phyloP scores from a whole-genome alignment of 2,113 vertebrate species.

The Chaetodon auriga region DNA sequence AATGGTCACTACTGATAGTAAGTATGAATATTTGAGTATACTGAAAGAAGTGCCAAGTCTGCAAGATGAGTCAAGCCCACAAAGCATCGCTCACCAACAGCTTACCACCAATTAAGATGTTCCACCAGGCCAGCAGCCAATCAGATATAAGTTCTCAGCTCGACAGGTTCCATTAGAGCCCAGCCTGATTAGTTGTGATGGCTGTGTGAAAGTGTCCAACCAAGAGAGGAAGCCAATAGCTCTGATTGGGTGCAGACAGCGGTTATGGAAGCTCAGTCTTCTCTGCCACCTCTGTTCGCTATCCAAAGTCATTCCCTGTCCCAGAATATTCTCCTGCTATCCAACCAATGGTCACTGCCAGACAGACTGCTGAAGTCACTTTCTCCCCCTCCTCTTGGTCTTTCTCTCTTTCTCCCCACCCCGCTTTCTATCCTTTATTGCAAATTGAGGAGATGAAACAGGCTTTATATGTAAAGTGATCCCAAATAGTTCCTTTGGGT shows the following conservation, averaged over 20 bases:
- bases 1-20: background rate
- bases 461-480: constrained; percentile 61
- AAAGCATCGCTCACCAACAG: constrained; percentile 16
- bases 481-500: constrained; percentile 50
- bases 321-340: constrained; percentile 41
- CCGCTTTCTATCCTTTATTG: constrained; percentile 53
- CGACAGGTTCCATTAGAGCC: constrained; percentile 28
- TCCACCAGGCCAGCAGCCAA: constrained; percentile 63
- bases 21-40: background rate
- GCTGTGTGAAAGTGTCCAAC: constrained; percentile 41
- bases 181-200: constrained; percentile 62
- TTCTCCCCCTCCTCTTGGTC: constrained; percentile 20
- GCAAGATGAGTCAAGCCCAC: constrained; percentile 8
- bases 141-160: constrained; percentile 65
- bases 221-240: constrained; percentile 47
- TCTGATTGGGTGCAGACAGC: constrained; percentile 59
- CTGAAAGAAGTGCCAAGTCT: constrained; percentile 6
- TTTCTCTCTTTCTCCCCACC: constrained; percentile 8
- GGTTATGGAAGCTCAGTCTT: constrained; percentile 56
- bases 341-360: constrained; percentile 31
- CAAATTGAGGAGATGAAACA: constrained; percentile 58
- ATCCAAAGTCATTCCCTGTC: constrained; percentile 59
- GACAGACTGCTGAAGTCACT: constrained; percentile 56
- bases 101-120: constrained; percentile 60
- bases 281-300: constrained; percentile 52